These are phyloP conservation scores for Lutjanus erythropterus DNA, from an alignment of 2,113 vertebrate genomes.

Conservation along the genomic window DNA sequence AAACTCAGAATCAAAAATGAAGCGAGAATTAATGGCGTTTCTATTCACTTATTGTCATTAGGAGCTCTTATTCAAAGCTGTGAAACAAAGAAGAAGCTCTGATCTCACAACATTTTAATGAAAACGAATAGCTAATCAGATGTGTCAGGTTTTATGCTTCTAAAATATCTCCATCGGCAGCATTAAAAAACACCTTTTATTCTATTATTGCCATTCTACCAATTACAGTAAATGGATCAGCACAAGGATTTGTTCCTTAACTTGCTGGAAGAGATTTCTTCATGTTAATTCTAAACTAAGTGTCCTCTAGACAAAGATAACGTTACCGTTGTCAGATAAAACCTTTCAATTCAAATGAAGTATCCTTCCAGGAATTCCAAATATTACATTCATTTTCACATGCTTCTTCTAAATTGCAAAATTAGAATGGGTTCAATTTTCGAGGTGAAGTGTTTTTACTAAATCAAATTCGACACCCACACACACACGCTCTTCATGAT, in stretches of 20 bases:
- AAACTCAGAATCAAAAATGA: slow-evolving; percentile 4
- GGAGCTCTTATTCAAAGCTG: neutral
- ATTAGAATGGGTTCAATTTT: slow-evolving; percentile 31
- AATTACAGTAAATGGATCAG: slow-evolving; percentile 21
- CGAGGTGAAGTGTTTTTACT: slow-evolving; percentile 29
- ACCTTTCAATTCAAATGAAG: slow-evolving; percentile 9
- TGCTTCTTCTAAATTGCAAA: slow-evolving; percentile 27
- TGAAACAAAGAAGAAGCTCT: slow-evolving; percentile 16
- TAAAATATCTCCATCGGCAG: neutral
- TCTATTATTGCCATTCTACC: neutral
- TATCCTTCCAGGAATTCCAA: slow-evolving; percentile 16
- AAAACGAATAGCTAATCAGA: slow-evolving; percentile 2
- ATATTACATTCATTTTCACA: slow-evolving; percentile 3
- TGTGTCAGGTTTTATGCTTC: slow-evolving; percentile 7
- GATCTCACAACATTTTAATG: slow-evolving; percentile 7
- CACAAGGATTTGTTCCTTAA: slow-evolving; percentile 11
- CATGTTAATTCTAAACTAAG: slow-evolving; percentile 14
- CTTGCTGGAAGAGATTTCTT: slow-evolving; percentile 28
- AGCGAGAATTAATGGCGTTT: slow-evolving; percentile 17
- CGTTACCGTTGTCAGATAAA: slow-evolving; percentile 13
- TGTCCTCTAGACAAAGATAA: slow-evolving; percentile 40
- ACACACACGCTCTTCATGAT: neutral
- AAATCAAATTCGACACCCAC: slow-evolving; percentile 36
- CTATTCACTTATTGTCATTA: neutral
- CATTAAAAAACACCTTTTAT: slow-evolving; percentile 17